These are phyloP conservation scores for Labroides dimidiatus DNA, from an alignment of 2,797 vertebrate genomes.

Conservation along the genomic window DNA sequence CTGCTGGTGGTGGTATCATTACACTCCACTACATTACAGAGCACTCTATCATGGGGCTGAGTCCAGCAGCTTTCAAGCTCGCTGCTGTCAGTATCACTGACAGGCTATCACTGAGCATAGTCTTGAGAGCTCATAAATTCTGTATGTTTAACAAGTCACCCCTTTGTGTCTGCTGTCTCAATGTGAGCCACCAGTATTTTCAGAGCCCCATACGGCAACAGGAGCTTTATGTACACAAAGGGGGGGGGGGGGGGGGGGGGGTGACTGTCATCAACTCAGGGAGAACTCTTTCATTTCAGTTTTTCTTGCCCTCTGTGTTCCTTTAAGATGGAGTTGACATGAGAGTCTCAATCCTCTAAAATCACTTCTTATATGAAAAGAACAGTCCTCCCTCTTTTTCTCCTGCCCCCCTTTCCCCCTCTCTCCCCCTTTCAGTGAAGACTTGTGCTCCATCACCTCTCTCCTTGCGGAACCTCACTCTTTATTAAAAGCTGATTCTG, in stretches of 20 bases:
- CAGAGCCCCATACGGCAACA: constrained; percentile 30
- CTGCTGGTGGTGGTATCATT: constrained; percentile 66
- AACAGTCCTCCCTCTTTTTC: constrained; percentile 34
- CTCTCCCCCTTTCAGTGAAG: constrained; percentile 28
- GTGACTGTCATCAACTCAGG: constrained; percentile 31
- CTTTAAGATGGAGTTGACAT: constrained; percentile 32
- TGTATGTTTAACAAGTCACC: constrained; percentile 53
- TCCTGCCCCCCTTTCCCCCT: constrained; percentile 11
- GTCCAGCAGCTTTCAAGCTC: constrained; percentile 52
- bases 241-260: not conserved
- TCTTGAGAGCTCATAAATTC: constrained; percentile 64
- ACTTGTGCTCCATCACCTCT: constrained; percentile 51
- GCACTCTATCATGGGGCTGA: constrained; percentile 58
- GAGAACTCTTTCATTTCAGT: constrained; percentile 37
- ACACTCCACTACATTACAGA: constrained; percentile 61
- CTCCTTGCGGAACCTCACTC: constrained; percentile 47
- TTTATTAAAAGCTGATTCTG: constrained; percentile 11
- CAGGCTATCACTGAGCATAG: constrained; percentile 39
- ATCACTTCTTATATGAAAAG: constrained; percentile 52
- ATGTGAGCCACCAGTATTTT: constrained; percentile 45
- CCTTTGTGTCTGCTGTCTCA: constrained; percentile 52
- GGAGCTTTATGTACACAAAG: constrained; percentile 33
- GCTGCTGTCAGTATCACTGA: constrained; percentile 62
- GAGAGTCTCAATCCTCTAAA: constrained; percentile 28
- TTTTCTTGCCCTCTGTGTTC: constrained; percentile 35